These are phyloP conservation scores for Furcifer pardalis DNA, from an alignment of 2,797 vertebrate species.

Conservation along the genomic window DNA sequence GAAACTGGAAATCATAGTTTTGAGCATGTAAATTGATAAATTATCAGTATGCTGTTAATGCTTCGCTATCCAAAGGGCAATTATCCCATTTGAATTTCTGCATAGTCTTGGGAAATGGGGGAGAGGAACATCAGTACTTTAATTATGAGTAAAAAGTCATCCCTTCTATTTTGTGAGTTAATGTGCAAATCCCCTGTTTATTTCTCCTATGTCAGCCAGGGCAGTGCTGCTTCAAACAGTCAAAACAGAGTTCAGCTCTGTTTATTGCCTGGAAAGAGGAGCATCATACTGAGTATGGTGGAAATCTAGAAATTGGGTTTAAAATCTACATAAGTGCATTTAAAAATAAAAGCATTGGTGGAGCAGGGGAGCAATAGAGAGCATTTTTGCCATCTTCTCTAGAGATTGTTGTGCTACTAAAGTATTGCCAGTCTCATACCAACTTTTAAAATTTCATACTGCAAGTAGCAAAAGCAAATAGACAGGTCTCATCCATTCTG, in stretches of 20 bases:
- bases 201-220: neutral
- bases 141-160: neutral
- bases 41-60: neutral
- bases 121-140: neutral
- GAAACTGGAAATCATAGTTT: neutral
- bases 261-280: neutral
- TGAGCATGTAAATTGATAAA: neutral
- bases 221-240: neutral
- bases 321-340: constrained; percentile 41
- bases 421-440: neutral
- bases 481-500: neutral
- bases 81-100: neutral
- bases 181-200: neutral
- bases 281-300: neutral
- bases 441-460: neutral
- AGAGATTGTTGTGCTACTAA: neutral
- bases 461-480: constrained; percentile 1
- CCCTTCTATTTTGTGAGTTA: neutral
- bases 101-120: neutral
- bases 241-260: constrained; percentile 1
- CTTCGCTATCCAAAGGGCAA: neutral
- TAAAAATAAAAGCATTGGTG: constrained; percentile 7
- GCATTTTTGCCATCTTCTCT: neutral
- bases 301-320: neutral
- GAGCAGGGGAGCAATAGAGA: neutral